A percentile compares a stretch with the other conserved stretches of the same genome.
Conservation (phyloP, 1,140 invertebrate species). For the Drosophila mojavensis region DNA sequence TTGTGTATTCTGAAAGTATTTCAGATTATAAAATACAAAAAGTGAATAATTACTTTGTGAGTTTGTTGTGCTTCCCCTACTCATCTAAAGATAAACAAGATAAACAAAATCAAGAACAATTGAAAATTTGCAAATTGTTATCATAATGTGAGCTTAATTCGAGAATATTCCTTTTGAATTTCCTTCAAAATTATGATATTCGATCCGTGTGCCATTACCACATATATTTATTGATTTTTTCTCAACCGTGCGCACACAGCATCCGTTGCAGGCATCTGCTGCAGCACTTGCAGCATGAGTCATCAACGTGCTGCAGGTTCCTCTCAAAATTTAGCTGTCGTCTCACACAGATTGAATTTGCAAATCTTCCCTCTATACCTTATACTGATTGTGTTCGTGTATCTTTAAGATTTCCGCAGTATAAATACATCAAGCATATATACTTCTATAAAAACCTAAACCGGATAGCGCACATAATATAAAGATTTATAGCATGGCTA, state of each 20-base stretch:
- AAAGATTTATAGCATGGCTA: slow-evolving; percentile 86
- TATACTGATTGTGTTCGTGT: slow-evolving; percentile 11
- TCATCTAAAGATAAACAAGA: background rate
- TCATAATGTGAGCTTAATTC: slow-evolving; percentile 3
- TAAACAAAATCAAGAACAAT: background rate
- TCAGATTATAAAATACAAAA: slow-evolving; percentile 1
- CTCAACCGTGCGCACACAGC: slow-evolving; percentile 33
- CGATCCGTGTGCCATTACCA: slow-evolving; percentile 2
- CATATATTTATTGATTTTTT: slow-evolving; percentile 48
- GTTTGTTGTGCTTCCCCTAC: slow-evolving; percentile 14
- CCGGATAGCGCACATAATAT: slow-evolving; percentile 22
- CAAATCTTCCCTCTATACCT: slow-evolving; percentile 19
- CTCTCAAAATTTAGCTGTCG: slow-evolving; percentile 13
- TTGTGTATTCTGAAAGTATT: background rate
- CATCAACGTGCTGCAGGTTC: slow-evolving; percentile 28
- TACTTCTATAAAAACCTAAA: slow-evolving; percentile 17
- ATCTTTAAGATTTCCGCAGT: slow-evolving; percentile 33
- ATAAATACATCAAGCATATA: slow-evolving; percentile 27
- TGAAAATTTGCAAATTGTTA: slow-evolving; percentile 38
- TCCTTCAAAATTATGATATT: slow-evolving; percentile 4
- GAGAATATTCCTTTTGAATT: slow-evolving; percentile 2
- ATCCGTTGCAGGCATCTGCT: slow-evolving; percentile 20
- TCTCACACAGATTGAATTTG: slow-evolving; percentile 26
- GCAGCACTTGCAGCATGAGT: slow-evolving; percentile 32
- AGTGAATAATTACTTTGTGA: slow-evolving; percentile 34